Percentiles rank a stretch among this genome's conserved stretches.
These are phyloP conservation scores for Myocastor coypus DNA, from an alignment of 2,113 vertebrate genomes.

Conservation along the genomic window DNA sequence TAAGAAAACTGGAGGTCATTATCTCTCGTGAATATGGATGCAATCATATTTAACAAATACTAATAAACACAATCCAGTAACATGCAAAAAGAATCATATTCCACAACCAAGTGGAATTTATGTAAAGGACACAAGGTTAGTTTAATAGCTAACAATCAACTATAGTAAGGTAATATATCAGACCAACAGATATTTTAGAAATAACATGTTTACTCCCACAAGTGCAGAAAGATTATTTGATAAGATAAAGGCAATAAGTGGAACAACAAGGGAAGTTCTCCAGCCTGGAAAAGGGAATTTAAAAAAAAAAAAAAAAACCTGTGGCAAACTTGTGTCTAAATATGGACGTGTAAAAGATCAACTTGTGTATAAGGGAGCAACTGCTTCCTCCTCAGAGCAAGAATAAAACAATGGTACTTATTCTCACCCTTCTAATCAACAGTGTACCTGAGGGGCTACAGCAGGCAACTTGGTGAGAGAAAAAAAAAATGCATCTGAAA, in stretches of 20 bases:
- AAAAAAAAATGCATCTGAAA: not conserved
- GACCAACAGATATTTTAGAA: not conserved
- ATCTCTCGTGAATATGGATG: not conserved
- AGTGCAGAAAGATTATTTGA: not conserved
- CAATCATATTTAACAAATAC: not conserved
- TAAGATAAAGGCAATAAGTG: not conserved
- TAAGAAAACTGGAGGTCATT: not conserved
- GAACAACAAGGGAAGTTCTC: not conserved
- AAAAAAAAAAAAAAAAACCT: too few species aligned
- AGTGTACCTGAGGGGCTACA: not conserved
- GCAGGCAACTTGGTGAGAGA: not conserved
- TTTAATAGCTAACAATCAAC: not conserved
- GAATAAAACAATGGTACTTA: not conserved
- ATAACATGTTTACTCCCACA: not conserved
- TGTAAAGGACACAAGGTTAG: not conserved
- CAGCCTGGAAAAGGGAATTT: not conserved
- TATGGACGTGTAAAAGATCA: too few species aligned
- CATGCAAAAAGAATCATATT: not conserved
- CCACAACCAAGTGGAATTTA: not conserved
- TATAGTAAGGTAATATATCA: not conserved
- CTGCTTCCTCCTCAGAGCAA: not conserved
- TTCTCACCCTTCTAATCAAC: not conserved
- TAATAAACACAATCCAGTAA: not conserved
- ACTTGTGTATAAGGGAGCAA: too few species aligned
- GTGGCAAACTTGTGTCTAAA: not conserved